phyloP scores from a whole-genome alignment of 2,888 invertebrate species.

The Apamea crenata region DNA sequence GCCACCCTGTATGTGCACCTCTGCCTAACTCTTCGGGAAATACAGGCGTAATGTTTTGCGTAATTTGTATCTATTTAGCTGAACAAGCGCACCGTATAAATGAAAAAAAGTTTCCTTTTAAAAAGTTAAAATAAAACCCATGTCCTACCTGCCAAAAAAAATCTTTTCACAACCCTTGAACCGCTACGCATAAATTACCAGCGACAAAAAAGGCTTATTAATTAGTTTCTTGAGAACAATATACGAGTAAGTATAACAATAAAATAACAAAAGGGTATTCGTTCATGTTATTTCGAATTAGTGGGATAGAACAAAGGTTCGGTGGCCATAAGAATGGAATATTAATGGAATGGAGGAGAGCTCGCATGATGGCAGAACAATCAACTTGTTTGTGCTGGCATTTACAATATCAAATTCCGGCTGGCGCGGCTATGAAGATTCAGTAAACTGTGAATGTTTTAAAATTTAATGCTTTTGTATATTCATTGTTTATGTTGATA shows the following conservation, averaged over 20 bases:
- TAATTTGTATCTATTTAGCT: not conserved
- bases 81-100: not conserved
- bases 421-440: constrained; percentile 58
- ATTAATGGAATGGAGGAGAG: constrained; percentile 71
- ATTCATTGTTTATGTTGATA: constrained; percentile 42
- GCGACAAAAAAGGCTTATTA: constrained; percentile 59
- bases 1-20: too few species aligned
- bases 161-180: constrained; percentile 41
- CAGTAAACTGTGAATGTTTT: constrained; percentile 60
- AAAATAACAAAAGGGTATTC: constrained; percentile 59
- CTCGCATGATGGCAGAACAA: constrained; percentile 73
- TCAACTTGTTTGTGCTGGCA: constrained; percentile 72
- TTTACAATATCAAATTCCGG: constrained; percentile 74
- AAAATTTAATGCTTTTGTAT: constrained; percentile 41
- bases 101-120: constrained; percentile 3
- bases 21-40: too few species aligned
- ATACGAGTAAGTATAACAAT: constrained; percentile 55
- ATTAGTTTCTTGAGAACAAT: constrained; percentile 61
- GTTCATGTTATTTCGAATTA: constrained; percentile 72
- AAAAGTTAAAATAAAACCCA: constrained; percentile 28
- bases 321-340: constrained; percentile 73
- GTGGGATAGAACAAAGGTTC: constrained; percentile 70
- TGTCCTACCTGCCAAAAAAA: constrained; percentile 13
- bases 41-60: too few species aligned
- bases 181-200: constrained; percentile 45